Evolutionary conservation across 2,113 vertebrate genomes (phyloP), one percentile per base, ranked within the genome.

Genomic region (Edolisoma coerulescens): DNA sequence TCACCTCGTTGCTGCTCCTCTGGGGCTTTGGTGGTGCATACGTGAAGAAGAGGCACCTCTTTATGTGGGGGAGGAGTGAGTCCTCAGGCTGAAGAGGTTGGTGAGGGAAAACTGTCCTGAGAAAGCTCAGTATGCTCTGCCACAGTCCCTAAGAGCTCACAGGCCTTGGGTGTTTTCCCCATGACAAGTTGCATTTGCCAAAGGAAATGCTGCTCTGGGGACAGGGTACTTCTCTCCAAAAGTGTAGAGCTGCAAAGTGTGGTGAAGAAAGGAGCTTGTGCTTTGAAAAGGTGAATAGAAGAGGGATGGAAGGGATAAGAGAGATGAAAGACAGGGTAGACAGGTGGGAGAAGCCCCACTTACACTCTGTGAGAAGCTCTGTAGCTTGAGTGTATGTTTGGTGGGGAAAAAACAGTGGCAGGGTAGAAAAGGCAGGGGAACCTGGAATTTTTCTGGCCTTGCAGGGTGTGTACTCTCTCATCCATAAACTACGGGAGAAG

Each of bases 361-460:
- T 50, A 35, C 2, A 2, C 11, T 8, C 13, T 0, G 0, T 32
- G 24, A 22, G 23, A 56, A 54, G 19, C 30, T 85, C 27, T 64
- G 33, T 41, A 52, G 33, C 24, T 75, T 78, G 42, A 75, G 13
- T 50, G 28, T 33, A 9, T 90, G 23, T 61, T 87, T 79, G 35
- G 14, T 81, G 47, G 26, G 44, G 45, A 21, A 64, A 60, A 57
- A 70, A 18, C 37, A 47, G 16, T 52, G 56, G 3, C 59, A 81
- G 33, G 6, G 50, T 61, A 63, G 42, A 35, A 74, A 88, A 74
- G 28, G 42, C 33, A 57, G 35, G 26, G 32, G 61, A 74, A 45
- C 23, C 23, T 90, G 45, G 13, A 68, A 32, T 37, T 92, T 17
- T 65, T 82, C 24, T 65, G 41, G 22, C 11, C 20, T 89, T 77